Base-by-base conservation (phyloP, 2,113 vertebrate genomes). In the Dipodomys merriami region DNA sequence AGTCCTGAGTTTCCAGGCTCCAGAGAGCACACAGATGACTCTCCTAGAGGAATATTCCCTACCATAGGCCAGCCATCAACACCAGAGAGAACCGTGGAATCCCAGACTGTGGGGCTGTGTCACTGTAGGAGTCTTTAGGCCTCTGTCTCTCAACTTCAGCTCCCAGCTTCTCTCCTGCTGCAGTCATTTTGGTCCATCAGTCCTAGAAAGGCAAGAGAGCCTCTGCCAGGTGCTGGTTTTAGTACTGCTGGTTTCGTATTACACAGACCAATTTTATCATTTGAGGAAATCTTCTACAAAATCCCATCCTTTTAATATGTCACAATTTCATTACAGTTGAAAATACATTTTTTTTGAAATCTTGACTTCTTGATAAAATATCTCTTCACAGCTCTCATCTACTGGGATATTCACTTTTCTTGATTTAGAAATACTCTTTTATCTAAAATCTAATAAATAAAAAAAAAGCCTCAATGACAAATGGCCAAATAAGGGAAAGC, bases 321-420 rank as follows among this genome's bases (percentile, higher is more conserved):
- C 0, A 30, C 20, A 80, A 60, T 60, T 57, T 65, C 71, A 44
- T 44, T 72, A 60, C 25, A 78, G 39, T 49, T 68, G 25, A 88
- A 84, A 27, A 39, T 20, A 30, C 57, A 5, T 90, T 86, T n/a
- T 86, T n/a, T 46, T 29, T 49, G 60, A 39, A 39, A 30, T 77
- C 62, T 91, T 81, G 44, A 71, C 49, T 83, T 88, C 62, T 93
- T 69, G 74, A 27, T 74, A 79, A 74, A 76, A 12, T 76, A 39
- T 5, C 30, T 33, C 16, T 29, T 77, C 13, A 29, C 20, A 57
- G 4, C 39, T 60, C 76, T 77, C 76, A 18, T 35, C 29, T 86
- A 46, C 20, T 2, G 39, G 49, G 0, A 39, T 81, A 57, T 35
- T 67, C 23, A 60, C 13, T 71, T 77, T 64, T 83, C 25, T 46